A percentile compares a stretch with the other conserved stretches of the same genome.
phyloP scores from a whole-genome alignment of 2,797 vertebrate genomes.

The Austrolebias charrua region DNA sequence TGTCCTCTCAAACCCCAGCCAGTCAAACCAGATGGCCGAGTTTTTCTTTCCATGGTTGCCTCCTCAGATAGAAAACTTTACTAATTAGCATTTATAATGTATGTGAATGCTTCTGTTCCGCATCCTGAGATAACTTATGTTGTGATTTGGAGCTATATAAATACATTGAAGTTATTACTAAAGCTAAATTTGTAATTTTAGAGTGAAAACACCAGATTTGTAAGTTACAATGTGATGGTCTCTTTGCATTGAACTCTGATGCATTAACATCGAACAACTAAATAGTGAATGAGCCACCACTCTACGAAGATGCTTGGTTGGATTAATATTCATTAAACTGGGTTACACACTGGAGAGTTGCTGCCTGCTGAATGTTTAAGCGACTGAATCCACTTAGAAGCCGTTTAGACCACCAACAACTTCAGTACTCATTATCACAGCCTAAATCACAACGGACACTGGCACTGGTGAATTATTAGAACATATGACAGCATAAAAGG shows the following conservation, averaged over 20 bases:
- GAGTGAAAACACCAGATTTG: slow-evolving; percentile 30
- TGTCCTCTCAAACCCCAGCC: too few relatives aligned
- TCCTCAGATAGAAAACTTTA: too few relatives aligned
- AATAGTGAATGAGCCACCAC: slow-evolving; percentile 47
- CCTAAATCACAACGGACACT: slow-evolving; percentile 9
- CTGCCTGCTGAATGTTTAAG: slow-evolving; percentile 43
- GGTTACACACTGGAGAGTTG: slow-evolving; percentile 31
- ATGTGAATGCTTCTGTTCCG: too few relatives aligned
- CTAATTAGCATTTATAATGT: too few relatives aligned
- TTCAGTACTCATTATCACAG: slow-evolving; percentile 20
- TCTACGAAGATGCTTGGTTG: slow-evolving; percentile 24
- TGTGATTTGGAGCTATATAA: too few relatives aligned
- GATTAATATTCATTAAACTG: slow-evolving; percentile 60
- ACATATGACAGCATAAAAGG: not conserved
- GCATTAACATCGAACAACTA: slow-evolving; percentile 38
- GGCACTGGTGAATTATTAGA: slow-evolving; percentile 1
- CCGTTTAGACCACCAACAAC: slow-evolving; percentile 29
- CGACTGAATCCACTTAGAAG: slow-evolving; percentile 33
- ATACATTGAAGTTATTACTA: not conserved
- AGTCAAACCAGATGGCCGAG: too few relatives aligned
- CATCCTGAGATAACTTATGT: too few relatives aligned
- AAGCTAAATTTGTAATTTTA: slow-evolving; percentile 16
- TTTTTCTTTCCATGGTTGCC: too few relatives aligned
- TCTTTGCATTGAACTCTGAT: slow-evolving; percentile 36
- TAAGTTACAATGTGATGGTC: slow-evolving; percentile 25